Percentiles rank a stretch among this genome's conserved stretches.
phyloP scores from a whole-genome alignment of 2,888 invertebrate species.

The Chymomyza amoena region DNA sequence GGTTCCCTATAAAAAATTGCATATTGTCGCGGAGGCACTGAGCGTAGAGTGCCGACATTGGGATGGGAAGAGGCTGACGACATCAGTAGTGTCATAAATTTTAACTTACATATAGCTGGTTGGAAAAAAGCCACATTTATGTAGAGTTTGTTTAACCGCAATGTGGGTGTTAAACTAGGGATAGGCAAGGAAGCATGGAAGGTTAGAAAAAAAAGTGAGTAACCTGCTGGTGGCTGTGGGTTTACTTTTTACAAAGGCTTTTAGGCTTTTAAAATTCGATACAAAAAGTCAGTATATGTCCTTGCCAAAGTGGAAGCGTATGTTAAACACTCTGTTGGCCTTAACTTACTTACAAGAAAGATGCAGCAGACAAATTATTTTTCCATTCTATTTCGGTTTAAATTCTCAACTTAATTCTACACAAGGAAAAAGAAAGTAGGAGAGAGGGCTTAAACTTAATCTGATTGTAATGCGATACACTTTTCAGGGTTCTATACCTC shows the following conservation, averaged over 20 bases:
- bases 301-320: too few species aligned
- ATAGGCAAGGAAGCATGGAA: neutral
- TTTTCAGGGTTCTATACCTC: conserved; percentile 43
- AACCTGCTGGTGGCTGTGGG: neutral
- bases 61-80: neutral
- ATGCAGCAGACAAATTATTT: conserved; percentile 44
- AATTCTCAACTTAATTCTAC: conserved; percentile 62
- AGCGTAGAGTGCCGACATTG: neutral
- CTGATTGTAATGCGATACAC: conserved; percentile 70
- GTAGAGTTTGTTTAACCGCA: neutral
- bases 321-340: conserved; percentile 11
- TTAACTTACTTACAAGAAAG: conserved; percentile 55
- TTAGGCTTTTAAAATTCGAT: neutral
- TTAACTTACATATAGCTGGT: neutral
- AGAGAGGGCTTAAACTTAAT: conserved; percentile 59
- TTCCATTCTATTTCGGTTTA: conserved; percentile 62
- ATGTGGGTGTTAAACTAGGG: neutral
- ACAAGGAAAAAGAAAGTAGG: neutral
- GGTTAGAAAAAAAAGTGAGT: neutral
- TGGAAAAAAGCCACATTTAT: neutral
- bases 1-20: conserved; percentile 38
- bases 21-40: conserved; percentile 32
- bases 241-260: neutral
- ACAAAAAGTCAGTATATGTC: neutral
- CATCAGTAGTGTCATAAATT: neutral